These are phyloP conservation scores for Drosophila yakuba DNA, from an alignment of 1,140 invertebrate genomes.

Conservation along the genomic window DNA sequence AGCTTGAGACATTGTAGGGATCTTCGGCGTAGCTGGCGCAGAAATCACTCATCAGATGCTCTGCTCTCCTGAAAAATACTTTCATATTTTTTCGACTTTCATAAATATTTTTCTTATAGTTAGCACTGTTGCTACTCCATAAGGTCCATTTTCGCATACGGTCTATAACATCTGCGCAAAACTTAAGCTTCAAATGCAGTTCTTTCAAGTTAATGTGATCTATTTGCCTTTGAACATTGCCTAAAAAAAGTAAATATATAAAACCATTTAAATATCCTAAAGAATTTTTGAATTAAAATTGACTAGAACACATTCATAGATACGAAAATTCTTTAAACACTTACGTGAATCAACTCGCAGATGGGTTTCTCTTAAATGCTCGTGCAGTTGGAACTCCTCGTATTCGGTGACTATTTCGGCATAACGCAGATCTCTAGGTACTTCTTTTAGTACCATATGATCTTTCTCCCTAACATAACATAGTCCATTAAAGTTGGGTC, in stretches of 20 bases:
- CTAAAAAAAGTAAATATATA: conserved; percentile 3
- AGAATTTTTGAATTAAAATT: too few relatives aligned
- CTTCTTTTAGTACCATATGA: not conserved
- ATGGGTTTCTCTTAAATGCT: not conserved
- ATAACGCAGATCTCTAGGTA: conserved; percentile 9
- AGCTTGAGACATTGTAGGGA: too few relatives aligned
- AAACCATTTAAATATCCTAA: not conserved
- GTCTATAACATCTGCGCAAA: conserved; percentile 45
- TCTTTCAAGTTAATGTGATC: not conserved
- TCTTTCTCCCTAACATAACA: not conserved
- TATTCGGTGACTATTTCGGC: conserved; percentile 17
- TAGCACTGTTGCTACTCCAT: too few relatives aligned
- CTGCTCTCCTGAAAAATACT: conserved; percentile 16
- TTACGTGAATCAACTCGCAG: conserved; percentile 15
- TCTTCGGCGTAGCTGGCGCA: too few relatives aligned
- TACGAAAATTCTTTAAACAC: not conserved
- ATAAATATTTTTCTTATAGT: not conserved
- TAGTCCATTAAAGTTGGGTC: conserved; percentile 34
- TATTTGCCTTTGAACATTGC: conserved; percentile 7
- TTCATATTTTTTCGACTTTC: not conserved
- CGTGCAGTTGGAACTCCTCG: conserved; percentile 9
- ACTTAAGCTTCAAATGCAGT: not conserved
- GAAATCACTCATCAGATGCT: not conserved
- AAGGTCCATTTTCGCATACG: conserved; percentile 48
- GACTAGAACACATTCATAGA: too few relatives aligned